Conservation (phyloP, 1,140 invertebrate species). For the Calycopis cecrops region DNA sequence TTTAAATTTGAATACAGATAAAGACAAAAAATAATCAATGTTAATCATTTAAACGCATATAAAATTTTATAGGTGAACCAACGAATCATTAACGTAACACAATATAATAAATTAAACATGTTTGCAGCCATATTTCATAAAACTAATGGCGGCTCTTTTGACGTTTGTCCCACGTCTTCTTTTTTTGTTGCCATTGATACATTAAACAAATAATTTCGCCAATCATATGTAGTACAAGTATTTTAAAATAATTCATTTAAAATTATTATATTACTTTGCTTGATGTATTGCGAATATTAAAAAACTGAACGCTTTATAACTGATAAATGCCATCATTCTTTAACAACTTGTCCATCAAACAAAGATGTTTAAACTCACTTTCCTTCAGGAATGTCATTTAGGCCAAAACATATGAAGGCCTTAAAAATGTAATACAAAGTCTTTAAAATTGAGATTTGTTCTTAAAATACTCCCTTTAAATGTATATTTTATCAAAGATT, state of each 20-base stretch:
- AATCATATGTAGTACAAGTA: too few species aligned
- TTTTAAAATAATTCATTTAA: too few species aligned
- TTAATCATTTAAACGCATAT: not conserved
- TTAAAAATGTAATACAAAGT: not conserved
- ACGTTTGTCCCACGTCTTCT: not conserved
- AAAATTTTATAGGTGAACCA: conserved; percentile 48
- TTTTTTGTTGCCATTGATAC: not conserved
- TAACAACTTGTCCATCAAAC: too few species aligned
- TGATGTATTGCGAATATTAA: too few species aligned
- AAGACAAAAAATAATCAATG: too few species aligned
- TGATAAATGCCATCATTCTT: not conserved
- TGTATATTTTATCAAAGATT: too few species aligned
- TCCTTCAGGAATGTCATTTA: conserved; percentile 27
- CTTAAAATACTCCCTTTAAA: too few species aligned
- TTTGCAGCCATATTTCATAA: not conserved
- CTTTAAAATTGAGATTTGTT: too few species aligned
- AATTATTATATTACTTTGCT: too few species aligned
- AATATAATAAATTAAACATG: conserved; percentile 1
- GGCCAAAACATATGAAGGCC: conserved; percentile 67
- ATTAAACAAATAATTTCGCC: conserved; percentile 4
- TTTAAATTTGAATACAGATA: too few species aligned
- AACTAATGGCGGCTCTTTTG: not conserved
- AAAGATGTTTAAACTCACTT: not conserved
- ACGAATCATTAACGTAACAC: not conserved
- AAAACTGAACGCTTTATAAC: not conserved